phyloP scores from a whole-genome alignment of 2,888 invertebrate genomes.

The Osmoderma eremita region DNA sequence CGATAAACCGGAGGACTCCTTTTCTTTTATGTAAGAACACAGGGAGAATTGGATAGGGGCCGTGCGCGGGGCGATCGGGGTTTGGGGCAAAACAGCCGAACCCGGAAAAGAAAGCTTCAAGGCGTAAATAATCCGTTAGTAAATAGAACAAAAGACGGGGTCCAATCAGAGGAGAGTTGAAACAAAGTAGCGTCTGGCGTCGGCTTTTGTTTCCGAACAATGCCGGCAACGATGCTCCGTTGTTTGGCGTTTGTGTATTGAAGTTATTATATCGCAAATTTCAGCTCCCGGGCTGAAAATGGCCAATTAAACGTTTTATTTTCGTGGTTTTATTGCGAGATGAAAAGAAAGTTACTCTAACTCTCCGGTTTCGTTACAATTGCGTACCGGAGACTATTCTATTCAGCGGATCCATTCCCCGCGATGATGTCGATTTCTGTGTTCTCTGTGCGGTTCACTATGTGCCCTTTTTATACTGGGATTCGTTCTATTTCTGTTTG shows the following conservation, averaged over 20 bases:
- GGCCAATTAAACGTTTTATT: conserved; percentile 62
- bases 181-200: conserved; percentile 62
- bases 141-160: conserved; percentile 61
- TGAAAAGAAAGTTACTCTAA: conserved; percentile 44
- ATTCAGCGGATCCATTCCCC: conserved; percentile 20
- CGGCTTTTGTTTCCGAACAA: conserved; percentile 60
- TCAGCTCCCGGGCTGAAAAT: conserved; percentile 55
- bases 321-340: conserved; percentile 51
- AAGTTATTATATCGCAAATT: conserved; percentile 61
- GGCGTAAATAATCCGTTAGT: conserved; percentile 60
- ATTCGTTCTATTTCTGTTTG: neutral
- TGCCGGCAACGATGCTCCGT: conserved; percentile 61
- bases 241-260: conserved; percentile 61
- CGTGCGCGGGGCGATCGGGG: neutral
- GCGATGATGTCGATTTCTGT: conserved; percentile 23
- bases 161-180: conserved; percentile 59
- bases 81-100: conserved; percentile 38
- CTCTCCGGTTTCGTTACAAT: conserved; percentile 40
- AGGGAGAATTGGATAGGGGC: conserved; percentile 14
- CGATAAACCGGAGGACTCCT: conserved; percentile 19
- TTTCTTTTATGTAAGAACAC: conserved; percentile 6
- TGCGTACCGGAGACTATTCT: conserved; percentile 37
- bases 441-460: conserved; percentile 6
- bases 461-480: neutral
- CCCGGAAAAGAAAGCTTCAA: conserved; percentile 56